Base-by-base conservation (phyloP, 2,888 invertebrate species). In the Zygogramma bicolorata region DNA sequence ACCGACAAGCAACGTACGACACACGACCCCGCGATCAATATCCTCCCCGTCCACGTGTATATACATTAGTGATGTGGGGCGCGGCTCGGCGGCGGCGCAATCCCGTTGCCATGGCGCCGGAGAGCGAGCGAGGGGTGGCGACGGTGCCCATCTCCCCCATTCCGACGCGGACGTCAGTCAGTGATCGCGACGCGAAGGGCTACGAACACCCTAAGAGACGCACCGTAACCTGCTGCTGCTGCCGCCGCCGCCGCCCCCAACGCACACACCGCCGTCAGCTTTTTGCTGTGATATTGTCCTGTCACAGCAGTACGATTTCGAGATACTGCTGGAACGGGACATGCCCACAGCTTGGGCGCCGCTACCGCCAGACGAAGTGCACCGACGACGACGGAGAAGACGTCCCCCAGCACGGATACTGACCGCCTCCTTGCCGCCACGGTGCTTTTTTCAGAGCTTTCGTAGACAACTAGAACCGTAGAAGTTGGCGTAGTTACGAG, bases 311-410 rank as follows among this genome's bases (percentile, higher is more conserved):
- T 96, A 96, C 93, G 92, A 87, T 88, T 90, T 88, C 87, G 88
- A 81, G 89, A 90, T 96, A 96, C 96, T 96, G 96, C 94, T 96
- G 95, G 92, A 92, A 90, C 94, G 92, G 95, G 96, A 95, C 96
- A 96, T 95, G 91, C 91, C 90, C 92, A 91, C 89, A 89, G 92
- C 90, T 29, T 46, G 25, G 63, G 27, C 40, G 5, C 38, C 5
- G 6, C 20, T 13, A 61, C 3, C 38, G 40, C 40, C 18, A n/a
- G 59, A 18, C 31, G 31, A 13, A 31, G 59, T 34, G 59, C 49
- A 8, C n/a, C 57, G 8, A 22, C n/a, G 25, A 57, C 18, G 18
- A 34, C 6, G 31, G 15, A 42, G 65, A 70, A 65, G 65, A 46
- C 25, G 65, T 57, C 29, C 27, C 15, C n/a, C n/a, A n/a, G n/a